A percentile compares a stretch with the other conserved stretches of the same genome.
phyloP scores from a whole-genome alignment of 2,113 vertebrate genomes.

The Chloropsis cyanopogon region DNA sequence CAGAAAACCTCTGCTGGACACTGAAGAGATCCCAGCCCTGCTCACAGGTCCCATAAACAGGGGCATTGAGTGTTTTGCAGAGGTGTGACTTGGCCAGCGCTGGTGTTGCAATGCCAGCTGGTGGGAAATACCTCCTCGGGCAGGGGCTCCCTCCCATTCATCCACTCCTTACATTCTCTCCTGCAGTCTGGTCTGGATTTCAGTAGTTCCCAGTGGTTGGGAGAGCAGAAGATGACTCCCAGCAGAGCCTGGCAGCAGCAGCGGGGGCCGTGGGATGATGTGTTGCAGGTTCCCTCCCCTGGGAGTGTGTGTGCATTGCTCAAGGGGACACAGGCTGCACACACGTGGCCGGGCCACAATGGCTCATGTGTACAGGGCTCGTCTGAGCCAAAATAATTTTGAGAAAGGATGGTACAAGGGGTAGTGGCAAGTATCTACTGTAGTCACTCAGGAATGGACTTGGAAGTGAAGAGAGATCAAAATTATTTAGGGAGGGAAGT shows the following conservation, averaged over 20 bases:
- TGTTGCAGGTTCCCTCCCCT: not conserved
- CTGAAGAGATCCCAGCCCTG: not conserved
- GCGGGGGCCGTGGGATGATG: not conserved
- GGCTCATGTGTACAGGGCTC: not conserved
- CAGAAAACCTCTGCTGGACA: not conserved
- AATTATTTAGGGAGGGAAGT: not conserved
- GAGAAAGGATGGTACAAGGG: not conserved
- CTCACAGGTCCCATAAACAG: not conserved
- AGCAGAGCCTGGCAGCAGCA: not conserved
- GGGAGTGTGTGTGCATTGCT: accelerated
- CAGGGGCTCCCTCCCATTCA: accelerated
- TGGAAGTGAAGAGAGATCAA: not conserved
- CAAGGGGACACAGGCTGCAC: not conserved
- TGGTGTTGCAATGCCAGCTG: not conserved
- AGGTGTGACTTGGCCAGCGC: not conserved
- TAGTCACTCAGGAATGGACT: not conserved
- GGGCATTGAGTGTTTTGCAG: not conserved
- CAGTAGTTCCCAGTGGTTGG: not conserved
- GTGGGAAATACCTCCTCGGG: accelerated
- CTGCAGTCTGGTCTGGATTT: not conserved
- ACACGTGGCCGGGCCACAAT: not conserved
- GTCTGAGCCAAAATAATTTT: not conserved
- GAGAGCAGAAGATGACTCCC: not conserved
- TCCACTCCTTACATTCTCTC: accelerated
- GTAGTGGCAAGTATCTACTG: not conserved